Evolutionary conservation across 2,113 vertebrate genomes (phyloP).

Genomic region (Acinonyx jubatus): DNA sequence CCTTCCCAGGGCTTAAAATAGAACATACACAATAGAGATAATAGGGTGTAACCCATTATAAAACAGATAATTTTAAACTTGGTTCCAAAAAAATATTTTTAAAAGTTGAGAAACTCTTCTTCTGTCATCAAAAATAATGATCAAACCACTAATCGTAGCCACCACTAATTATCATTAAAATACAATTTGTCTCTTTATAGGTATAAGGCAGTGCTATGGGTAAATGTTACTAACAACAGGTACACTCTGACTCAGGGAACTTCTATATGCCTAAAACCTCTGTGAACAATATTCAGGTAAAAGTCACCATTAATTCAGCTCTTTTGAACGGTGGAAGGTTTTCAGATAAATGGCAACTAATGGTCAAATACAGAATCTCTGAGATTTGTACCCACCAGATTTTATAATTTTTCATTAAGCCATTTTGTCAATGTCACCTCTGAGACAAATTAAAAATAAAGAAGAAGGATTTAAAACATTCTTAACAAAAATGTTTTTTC

Average conservation of each 20-base stretch:
- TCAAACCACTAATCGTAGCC: background rate
- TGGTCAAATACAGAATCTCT: background rate
- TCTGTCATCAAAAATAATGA: background rate
- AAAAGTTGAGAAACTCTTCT: conserved; percentile 33
- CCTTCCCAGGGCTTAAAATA: background rate
- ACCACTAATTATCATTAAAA: background rate
- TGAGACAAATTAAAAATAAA: background rate
- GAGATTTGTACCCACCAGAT: background rate
- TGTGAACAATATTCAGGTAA: background rate
- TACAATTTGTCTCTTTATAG: background rate
- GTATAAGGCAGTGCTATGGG: background rate
- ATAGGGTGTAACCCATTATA: background rate
- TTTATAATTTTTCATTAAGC: background rate
- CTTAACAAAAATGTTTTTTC: background rate
- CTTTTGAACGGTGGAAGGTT: background rate
- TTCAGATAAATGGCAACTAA: background rate
- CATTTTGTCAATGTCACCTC: conserved; percentile 29
- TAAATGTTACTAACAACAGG: background rate
- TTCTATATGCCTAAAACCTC: background rate
- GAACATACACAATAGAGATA: background rate
- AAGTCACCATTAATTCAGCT: background rate
- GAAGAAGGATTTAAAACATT: background rate
- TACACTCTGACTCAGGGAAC: background rate
- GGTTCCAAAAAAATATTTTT: background rate
- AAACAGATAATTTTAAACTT: background rate